Conservation (phyloP, 2,888 invertebrate species). For the Epinotia demarniana region DNA sequence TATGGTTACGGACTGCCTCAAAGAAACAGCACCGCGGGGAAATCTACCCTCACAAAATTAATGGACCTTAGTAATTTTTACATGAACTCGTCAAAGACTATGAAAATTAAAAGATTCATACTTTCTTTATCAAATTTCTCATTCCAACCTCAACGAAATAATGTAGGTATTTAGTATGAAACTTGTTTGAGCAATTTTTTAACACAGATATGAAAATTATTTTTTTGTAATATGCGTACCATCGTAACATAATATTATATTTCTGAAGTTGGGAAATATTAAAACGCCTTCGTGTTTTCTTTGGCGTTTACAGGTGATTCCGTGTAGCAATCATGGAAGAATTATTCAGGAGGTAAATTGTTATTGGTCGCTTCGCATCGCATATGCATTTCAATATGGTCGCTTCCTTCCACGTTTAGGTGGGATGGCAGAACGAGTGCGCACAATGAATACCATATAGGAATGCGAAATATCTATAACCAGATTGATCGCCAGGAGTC, state of each 20-base stretch:
- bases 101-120: background rate
- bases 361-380: background rate
- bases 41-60: constrained; percentile 38
- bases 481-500: background rate
- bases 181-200: constrained; percentile 5
- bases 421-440: background rate
- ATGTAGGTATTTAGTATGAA: background rate
- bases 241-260: background rate
- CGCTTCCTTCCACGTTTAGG: background rate
- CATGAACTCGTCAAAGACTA: constrained; percentile 21
- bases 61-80: constrained; percentile 33
- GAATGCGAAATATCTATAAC: background rate
- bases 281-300: constrained; percentile 4
- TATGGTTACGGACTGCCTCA: constrained; percentile 24
- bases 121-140: constrained; percentile 8
- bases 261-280: constrained; percentile 2
- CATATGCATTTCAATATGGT: background rate
- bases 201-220: constrained; percentile 22
- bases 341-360: constrained; percentile 16
- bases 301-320: constrained; percentile 25
- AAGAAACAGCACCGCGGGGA: constrained; percentile 41
- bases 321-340: constrained; percentile 19
- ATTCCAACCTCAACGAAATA: background rate
- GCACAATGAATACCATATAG: background rate
- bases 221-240: constrained; percentile 14